Evolutionary conservation across 2,888 invertebrate genomes (phyloP), one percentile per base, ranked within the genome.

Genomic region (Enchytraeus crypticus): DNA sequence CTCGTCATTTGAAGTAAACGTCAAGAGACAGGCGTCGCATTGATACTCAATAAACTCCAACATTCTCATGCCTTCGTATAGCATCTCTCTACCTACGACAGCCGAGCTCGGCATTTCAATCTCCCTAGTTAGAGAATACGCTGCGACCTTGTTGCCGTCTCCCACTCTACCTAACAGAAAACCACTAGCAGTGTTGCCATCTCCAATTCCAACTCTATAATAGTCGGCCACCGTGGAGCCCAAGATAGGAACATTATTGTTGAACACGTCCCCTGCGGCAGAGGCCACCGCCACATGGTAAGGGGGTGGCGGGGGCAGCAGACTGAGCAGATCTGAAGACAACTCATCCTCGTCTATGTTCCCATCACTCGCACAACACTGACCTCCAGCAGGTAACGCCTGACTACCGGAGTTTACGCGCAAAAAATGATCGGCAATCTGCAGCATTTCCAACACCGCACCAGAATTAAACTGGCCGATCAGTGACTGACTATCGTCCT

Each of bases 381-480:
- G 11, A n/a, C n/a, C n/a, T 18, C 8, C 23, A 11, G 49, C 18
- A 11, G 49, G 8, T 18, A 23, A 11, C 11, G 14, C 49, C 38
- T 38, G 38, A 18, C 49, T 23, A 23, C 8, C 14, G 21, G 49
- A 11, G 26, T 47, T 47, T 8, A 47, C 5, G 26, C 49, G 49
- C 21, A 62, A 32, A 33, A 62, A 59, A 33, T 62, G 62, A 21
- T 62, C 59, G 30, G 62, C 62, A 5, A 62, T 26, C 27, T 58
- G 61, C 14, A 62, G 55, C 62, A 62, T 62, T 30, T 62, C 62
- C 27, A 59, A 21, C 27, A 62, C 53, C 1, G 62, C 47, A 21
- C 54, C 59, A 47, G 53, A 54, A 18, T 47, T 59, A 29, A 43
- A 27, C 33, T 29, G n/a, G 11, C 21, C n/a, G n/a, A n/a, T n/a